Evolutionary conservation across 2,113 vertebrate species (phyloP).

Genomic region (Macrotus californicus): DNA sequence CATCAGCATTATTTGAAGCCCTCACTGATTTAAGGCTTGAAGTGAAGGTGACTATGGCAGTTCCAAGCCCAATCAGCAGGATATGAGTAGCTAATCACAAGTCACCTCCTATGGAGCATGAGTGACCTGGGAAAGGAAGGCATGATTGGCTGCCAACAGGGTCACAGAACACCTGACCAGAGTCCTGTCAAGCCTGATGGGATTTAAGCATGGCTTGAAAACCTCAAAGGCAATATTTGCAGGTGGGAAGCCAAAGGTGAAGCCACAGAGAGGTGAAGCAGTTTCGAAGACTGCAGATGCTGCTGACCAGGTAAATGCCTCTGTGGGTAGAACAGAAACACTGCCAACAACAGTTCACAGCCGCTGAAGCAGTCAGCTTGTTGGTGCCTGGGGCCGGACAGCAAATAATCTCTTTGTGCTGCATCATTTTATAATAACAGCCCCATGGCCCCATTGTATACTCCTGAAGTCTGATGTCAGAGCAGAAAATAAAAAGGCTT

Average conservation of each 20-base stretch:
- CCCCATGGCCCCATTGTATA: background rate
- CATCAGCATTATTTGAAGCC: background rate
- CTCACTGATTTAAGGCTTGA: background rate
- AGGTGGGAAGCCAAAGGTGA: background rate
- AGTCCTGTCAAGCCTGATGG: background rate
- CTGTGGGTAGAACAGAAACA: background rate
- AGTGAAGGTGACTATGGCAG: background rate
- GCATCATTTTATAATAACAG: background rate
- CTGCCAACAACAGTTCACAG: background rate
- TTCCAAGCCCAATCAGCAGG: background rate
- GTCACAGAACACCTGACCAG: background rate
- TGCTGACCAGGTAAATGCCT: background rate
- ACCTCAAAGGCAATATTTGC: background rate
- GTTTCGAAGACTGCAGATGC: background rate
- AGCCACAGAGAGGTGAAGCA: background rate
- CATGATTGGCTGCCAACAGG: fast-evolving
- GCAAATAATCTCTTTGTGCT: background rate
- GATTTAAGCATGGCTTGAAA: background rate
- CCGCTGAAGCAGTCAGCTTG: background rate
- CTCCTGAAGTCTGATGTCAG: background rate
- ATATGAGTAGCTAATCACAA: background rate
- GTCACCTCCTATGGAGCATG: background rate
- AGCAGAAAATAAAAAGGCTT: slow-evolving; percentile 17
- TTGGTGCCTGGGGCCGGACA: background rate
- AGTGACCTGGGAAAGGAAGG: background rate